Evolutionary conservation across 1,140 invertebrate genomes (phyloP), one percentile per base, ranked within the genome.

Genomic region (Vollenhovia emeryi): DNA sequence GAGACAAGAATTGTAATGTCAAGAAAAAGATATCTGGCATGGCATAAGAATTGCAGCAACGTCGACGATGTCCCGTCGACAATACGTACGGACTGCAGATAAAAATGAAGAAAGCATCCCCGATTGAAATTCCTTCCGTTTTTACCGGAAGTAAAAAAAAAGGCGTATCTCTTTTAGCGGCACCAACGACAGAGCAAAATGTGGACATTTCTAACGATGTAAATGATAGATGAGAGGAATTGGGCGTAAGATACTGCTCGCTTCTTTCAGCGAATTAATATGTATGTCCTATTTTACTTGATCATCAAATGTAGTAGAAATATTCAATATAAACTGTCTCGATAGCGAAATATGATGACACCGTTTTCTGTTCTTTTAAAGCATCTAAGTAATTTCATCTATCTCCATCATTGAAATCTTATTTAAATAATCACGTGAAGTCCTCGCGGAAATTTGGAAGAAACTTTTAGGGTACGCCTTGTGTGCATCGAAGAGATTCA

Each of bases 71-170:
- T 78, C 59, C 13, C 24, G n/a, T 75, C 33, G 30, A 30, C 13
- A 7, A 27, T 69, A 4, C 45, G 15, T 5, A 43, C 1, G 43
- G 5, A 64, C 6, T 66, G 11, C 21, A 21, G 36, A 30, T 40
- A 9, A 79, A 27, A 45, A 13, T 13, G 18, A 82, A 33, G n/a
- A 80, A 80, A 6, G 24, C 50, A 69, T 69, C 71, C 21, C 30
- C 15, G 18, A 48, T 21, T 59, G 33, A 55, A 43, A 18, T 45
- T 6, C 6, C 40, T 71, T 57, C 36, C 36, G 27, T 30, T 40
- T 43, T 24, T 69, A 43, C 18, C 13, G 64, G 6, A 30, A 30
- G 24, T 43, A 79, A 36, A 33, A 79, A n/a, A 68, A 45, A 43
- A 45, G 11, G 27, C n/a, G 55, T 24, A 21, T 66, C 13, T 78